Percentiles rank a stretch among this genome's conserved stretches.
Evolutionary conservation across 1,140 invertebrate genomes (phyloP).

Genomic region (Belonocnema kinseyi): DNA sequence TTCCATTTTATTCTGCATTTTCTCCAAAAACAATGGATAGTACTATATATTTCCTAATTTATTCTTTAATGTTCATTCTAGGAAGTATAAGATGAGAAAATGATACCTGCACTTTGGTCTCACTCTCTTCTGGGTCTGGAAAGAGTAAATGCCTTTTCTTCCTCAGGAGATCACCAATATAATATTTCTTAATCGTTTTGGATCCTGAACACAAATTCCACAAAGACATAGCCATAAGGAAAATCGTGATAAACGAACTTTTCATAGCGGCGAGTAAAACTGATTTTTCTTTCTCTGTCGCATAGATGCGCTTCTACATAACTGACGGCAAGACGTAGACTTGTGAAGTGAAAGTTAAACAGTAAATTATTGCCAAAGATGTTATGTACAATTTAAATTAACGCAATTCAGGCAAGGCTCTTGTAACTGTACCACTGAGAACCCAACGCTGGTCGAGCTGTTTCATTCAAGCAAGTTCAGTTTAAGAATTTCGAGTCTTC

Average conservation of each 20-base stretch:
- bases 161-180: constrained; percentile 46
- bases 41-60: too few relatives aligned
- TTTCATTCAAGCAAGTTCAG: constrained; percentile 9
- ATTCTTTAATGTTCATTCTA: too few relatives aligned
- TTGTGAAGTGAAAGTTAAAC: constrained; percentile 22
- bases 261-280: constrained; percentile 39
- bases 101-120: constrained; percentile 67
- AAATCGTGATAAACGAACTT: not conserved
- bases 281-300: constrained; percentile 14
- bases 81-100: constrained; percentile 1
- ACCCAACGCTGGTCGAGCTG: constrained; percentile 37
- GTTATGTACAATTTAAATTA: constrained; percentile 56
- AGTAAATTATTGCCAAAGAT: constrained; percentile 50
- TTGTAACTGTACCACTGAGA: constrained; percentile 45
- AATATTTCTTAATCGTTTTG: constrained; percentile 30
- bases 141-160: constrained; percentile 59
- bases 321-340: not conserved
- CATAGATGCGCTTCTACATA: not conserved
- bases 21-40: too few relatives aligned
- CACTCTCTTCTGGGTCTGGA: constrained; percentile 60
- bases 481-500: not conserved
- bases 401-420: constrained; percentile 22
- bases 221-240: not conserved
- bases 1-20: too few relatives aligned
- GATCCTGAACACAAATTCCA: constrained; percentile 18